Percentiles rank a stretch among this genome's conserved stretches.
Evolutionary conservation across 2,888 invertebrate species (phyloP).

Genomic region (Oligia strigilis): DNA sequence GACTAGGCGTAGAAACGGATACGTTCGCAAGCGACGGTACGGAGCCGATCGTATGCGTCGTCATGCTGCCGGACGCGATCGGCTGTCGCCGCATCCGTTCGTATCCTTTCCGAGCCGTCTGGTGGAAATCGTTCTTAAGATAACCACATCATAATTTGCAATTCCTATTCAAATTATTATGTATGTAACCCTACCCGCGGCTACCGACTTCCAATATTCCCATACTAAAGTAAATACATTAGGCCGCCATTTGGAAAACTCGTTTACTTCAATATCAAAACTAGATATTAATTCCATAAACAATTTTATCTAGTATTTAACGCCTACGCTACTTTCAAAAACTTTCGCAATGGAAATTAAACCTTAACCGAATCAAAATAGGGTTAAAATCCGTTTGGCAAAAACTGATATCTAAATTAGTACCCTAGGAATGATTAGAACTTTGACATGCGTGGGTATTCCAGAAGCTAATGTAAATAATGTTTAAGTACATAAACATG

Average conservation of each 20-base stretch:
- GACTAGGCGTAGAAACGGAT: too few species aligned
- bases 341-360: not conserved
- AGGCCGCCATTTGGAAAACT: conserved; percentile 41
- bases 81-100: too few species aligned
- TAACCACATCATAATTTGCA: not conserved
- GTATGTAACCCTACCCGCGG: conserved; percentile 12
- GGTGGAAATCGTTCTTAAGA: too few species aligned
- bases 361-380: fast-evolving
- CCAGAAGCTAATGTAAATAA: conserved; percentile 40
- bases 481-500: conserved; percentile 16
- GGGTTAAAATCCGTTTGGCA: not conserved
- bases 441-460: conserved; percentile 64
- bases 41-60: too few species aligned
- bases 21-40: too few species aligned
- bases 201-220: conserved; percentile 32
- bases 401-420: conserved; percentile 33
- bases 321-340: conserved; percentile 50
- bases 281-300: conserved; percentile 51
- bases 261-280: conserved; percentile 48
- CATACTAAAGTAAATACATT: conserved; percentile 42
- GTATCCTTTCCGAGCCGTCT: too few species aligned
- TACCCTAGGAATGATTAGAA: conserved; percentile 50
- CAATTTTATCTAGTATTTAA: conserved; percentile 43
- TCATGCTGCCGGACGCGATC: too few species aligned
- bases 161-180: conserved; percentile 12